Evolutionary conservation across 2,113 vertebrate species (phyloP).

Genomic region (Hoplias malabaricus): DNA sequence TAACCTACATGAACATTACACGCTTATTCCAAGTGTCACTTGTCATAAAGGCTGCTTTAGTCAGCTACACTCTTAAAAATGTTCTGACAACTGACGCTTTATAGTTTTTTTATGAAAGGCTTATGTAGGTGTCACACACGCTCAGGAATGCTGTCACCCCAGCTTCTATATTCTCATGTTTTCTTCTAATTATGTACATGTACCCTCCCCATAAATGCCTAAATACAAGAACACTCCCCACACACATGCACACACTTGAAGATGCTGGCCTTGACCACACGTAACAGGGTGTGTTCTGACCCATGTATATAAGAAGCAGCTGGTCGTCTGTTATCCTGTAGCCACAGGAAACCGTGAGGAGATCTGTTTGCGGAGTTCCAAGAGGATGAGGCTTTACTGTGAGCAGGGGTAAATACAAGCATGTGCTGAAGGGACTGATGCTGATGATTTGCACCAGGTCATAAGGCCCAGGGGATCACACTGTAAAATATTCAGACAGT

Average conservation of each 20-base stretch:
- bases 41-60: no score
- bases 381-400: background rate
- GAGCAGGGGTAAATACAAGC: background rate
- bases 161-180: background rate
- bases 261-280: background rate
- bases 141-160: no score
- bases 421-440: slow-evolving; percentile 1
- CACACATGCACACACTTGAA: background rate
- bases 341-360: background rate
- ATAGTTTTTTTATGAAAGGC: no score
- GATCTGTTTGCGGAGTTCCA: background rate
- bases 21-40: no score
- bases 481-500: no score
- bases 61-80: no score
- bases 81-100: no score
- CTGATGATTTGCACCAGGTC: no score
- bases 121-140: no score
- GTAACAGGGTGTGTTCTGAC: background rate
- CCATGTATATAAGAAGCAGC: background rate
- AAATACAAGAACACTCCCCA: background rate
- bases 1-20: no score
- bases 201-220: background rate
- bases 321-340: background rate
- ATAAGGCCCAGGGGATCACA: no score
- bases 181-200: no score